phyloP scores from a whole-genome alignment of 2,888 invertebrate species.

The Rotaria sp. region DNA sequence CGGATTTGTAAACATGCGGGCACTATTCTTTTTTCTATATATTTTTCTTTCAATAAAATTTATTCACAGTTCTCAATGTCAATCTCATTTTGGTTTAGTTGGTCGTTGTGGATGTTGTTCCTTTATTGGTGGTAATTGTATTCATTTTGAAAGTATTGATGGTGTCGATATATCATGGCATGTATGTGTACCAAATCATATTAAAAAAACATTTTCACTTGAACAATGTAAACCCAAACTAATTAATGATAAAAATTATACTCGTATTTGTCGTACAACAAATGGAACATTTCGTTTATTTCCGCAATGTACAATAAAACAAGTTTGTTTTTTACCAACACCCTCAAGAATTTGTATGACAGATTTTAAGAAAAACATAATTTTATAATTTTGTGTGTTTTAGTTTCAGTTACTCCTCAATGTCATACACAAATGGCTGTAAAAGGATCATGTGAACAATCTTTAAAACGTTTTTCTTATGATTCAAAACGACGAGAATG shows the following conservation, averaged over 20 bases:
- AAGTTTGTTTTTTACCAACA: background rate
- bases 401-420: background rate
- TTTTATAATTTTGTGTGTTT: background rate
- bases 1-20: background rate
- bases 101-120: background rate
- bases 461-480: background rate
- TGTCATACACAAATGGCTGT: background rate
- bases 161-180: background rate
- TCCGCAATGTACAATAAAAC: background rate
- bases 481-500: background rate
- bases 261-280: background rate
- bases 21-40: background rate
- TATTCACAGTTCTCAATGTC: background rate
- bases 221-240: background rate
- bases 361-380: background rate
- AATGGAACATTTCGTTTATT: background rate
- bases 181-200: background rate
- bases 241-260: background rate
- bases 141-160: background rate
- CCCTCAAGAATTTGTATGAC: background rate
- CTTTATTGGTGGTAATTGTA: background rate
- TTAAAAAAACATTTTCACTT: background rate
- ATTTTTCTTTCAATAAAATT: background rate
- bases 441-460: background rate
- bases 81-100: background rate